Percentiles rank a stretch among this genome's conserved stretches.
phyloP scores from a whole-genome alignment of 1,140 invertebrate species.

The Eubasilissa regina region DNA sequence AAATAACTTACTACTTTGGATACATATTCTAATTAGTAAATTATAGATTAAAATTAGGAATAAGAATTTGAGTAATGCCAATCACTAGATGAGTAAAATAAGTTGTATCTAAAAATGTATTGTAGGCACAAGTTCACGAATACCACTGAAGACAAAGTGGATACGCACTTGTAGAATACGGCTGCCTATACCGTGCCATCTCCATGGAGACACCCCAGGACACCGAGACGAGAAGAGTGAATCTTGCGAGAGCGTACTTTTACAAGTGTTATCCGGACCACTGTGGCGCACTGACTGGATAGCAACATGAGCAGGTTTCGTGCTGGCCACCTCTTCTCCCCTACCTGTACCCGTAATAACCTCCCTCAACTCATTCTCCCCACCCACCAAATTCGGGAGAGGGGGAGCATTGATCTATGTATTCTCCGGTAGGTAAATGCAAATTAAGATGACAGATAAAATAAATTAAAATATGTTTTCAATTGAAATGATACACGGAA shows the following conservation, averaged over 20 bases:
- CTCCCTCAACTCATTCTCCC: neutral
- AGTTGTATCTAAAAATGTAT: too few relatives aligned
- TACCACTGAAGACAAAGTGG: constrained; percentile 6
- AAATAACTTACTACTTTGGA: too few relatives aligned
- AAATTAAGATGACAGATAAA: constrained; percentile 3
- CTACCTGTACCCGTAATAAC: constrained; percentile 15
- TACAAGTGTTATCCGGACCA: constrained; percentile 57
- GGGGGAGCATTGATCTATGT: constrained; percentile 39
- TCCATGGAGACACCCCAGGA: constrained; percentile 60
- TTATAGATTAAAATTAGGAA: too few relatives aligned
- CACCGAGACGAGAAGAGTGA: constrained; percentile 21
- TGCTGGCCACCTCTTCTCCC: constrained; percentile 21
- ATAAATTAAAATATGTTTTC: neutral
- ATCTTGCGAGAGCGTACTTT: constrained; percentile 19
- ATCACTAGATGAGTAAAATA: too few relatives aligned
- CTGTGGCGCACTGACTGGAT: constrained; percentile 57
- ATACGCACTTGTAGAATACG: constrained; percentile 56
- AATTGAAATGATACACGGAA: too few relatives aligned
- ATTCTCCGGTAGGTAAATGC: constrained; percentile 31
- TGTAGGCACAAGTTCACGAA: too few relatives aligned
- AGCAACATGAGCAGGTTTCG: constrained; percentile 51
- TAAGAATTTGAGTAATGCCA: too few relatives aligned
- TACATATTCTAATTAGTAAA: too few relatives aligned
- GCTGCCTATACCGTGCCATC: constrained; percentile 59
- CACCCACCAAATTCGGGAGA: neutral